These are phyloP conservation scores for Horisme vitalbata DNA, from an alignment of 2,888 invertebrate genomes.

Conservation along the genomic window DNA sequence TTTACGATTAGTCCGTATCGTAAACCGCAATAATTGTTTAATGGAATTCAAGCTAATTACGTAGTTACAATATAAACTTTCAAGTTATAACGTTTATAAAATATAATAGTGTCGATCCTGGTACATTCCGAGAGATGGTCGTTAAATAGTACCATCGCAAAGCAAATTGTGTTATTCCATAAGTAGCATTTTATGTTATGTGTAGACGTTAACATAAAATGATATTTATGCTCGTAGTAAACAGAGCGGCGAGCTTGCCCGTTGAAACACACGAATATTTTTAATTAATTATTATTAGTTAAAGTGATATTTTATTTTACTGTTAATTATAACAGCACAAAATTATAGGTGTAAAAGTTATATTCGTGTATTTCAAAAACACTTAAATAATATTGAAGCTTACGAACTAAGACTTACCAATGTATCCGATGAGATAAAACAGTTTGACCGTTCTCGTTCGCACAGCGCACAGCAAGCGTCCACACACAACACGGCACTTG, in stretches of 20 bases:
- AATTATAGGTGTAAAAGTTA: conserved; percentile 9
- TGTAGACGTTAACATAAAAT: conserved; percentile 42
- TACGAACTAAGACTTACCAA: conserved; percentile 48
- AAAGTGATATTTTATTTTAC: conserved; percentile 1
- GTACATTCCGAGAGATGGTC: conserved; percentile 28
- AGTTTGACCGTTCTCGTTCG: conserved; percentile 50
- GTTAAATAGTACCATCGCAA: conserved; percentile 46
- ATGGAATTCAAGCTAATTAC: conserved; percentile 30
- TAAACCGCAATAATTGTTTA: conserved; percentile 26
- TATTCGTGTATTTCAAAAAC: conserved; percentile 21
- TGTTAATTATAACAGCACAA: not conserved
- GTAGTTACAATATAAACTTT: conserved; percentile 44
- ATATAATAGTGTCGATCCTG: conserved; percentile 27
- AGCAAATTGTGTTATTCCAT: conserved; percentile 50
- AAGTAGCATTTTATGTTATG: conserved; percentile 48
- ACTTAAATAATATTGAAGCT: conserved; percentile 11
- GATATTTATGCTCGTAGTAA: conserved; percentile 37
- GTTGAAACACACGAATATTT: conserved; percentile 22
- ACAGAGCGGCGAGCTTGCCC: conserved; percentile 24
- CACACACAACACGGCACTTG: conserved; percentile 75
- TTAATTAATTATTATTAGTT: conserved; percentile 6
- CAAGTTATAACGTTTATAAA: conserved; percentile 39
- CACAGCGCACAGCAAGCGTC: conserved; percentile 73
- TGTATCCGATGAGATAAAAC: conserved; percentile 42
- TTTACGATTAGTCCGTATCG: conserved; percentile 16